Percentiles rank a stretch among this genome's conserved stretches.
Evolutionary conservation across 2,113 vertebrate genomes (phyloP).

Genomic region (Telmatochromis sp.): DNA sequence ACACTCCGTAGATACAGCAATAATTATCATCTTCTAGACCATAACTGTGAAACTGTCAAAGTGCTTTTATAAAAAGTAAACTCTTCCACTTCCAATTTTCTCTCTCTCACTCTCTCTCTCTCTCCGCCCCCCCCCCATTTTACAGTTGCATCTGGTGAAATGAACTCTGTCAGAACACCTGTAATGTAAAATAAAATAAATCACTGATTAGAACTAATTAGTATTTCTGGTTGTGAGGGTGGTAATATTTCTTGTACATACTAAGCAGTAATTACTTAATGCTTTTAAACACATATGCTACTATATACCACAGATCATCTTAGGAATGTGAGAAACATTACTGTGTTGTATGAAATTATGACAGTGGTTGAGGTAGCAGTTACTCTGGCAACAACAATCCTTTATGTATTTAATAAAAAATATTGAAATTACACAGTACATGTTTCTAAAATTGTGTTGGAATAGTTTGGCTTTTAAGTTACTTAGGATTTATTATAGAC

Average conservation of each 20-base stretch:
- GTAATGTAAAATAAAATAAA: background rate
- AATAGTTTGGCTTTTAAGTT: background rate
- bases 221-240: background rate
- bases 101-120: no score
- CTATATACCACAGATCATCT: background rate
- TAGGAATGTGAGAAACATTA: background rate
- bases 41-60: background rate
- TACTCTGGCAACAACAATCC: background rate
- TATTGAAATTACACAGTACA: background rate
- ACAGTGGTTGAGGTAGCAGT: background rate
- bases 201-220: background rate
- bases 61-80: background rate
- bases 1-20: no score
- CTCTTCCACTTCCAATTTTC: background rate
- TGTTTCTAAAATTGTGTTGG: background rate
- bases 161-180: background rate
- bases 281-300: no score
- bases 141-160: background rate
- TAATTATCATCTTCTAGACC: background rate
- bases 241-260: background rate
- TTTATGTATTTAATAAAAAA: background rate
- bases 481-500: background rate
- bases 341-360: background rate
- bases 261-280: background rate
- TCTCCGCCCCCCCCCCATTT: accelerated